A percentile compares a stretch with the other conserved stretches of the same genome.
Conservation (phyloP, 2,113 vertebrate genomes). For the Sylvietta virens region DNA sequence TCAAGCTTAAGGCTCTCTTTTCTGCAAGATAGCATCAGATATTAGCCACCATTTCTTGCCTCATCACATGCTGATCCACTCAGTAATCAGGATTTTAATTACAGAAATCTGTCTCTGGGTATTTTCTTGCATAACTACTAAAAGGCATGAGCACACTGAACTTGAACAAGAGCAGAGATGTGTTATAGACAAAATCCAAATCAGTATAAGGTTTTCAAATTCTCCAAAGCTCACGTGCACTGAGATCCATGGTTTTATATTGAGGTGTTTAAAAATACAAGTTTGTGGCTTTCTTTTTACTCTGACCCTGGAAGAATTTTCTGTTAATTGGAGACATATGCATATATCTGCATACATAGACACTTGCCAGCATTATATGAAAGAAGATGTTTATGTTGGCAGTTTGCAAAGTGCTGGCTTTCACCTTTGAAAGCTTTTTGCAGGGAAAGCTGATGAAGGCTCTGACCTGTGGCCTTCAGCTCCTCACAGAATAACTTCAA, state of each 20-base stretch:
- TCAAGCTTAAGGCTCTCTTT: slow-evolving; percentile 42
- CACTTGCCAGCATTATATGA: not conserved
- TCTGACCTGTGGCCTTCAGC: not conserved
- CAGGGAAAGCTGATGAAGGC: not conserved
- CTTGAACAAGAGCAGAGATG: not conserved
- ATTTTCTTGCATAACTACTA: slow-evolving; percentile 38
- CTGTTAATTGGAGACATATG: not conserved
- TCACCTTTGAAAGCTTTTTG: not conserved
- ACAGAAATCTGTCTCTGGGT: slow-evolving; percentile 40
- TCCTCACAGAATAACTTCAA: not conserved
- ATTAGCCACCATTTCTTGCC: slow-evolving; percentile 46
- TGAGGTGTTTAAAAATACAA: fast-evolving
- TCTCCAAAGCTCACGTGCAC: not conserved
- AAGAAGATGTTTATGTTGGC: not conserved
- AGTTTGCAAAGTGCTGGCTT: not conserved
- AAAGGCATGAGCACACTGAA: not conserved
- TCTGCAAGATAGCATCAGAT: slow-evolving; percentile 51
- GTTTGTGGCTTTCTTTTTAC: not conserved
- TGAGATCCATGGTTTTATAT: not conserved
- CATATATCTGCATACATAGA: not conserved
- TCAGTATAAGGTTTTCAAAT: not conserved
- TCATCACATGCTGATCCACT: slow-evolving; percentile 44
- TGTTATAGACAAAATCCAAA: not conserved
- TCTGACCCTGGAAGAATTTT: not conserved
- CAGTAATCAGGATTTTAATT: slow-evolving; percentile 59